phyloP scores from a whole-genome alignment of 2,113 vertebrate species.

The Ammodytes marinus region DNA sequence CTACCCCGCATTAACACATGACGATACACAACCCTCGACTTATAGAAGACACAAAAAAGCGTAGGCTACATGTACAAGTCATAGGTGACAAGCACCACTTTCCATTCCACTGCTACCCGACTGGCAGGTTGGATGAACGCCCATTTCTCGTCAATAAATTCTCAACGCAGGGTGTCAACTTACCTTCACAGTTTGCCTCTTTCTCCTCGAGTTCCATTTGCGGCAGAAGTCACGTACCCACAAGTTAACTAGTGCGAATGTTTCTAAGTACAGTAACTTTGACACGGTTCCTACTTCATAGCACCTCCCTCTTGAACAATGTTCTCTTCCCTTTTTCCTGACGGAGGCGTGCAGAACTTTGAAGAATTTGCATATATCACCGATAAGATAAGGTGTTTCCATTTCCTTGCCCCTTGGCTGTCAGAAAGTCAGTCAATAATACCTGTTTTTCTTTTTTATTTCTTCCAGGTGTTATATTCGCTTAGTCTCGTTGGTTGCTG shows the following conservation, averaged over 20 bases:
- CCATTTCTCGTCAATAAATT: not conserved
- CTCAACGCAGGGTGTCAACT: not conserved
- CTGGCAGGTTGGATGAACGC: not conserved
- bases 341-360: conserved; percentile 8
- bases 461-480: no score
- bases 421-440: not conserved
- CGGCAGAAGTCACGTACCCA: not conserved
- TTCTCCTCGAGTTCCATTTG: conserved; percentile 6
- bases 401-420: conserved; percentile 13
- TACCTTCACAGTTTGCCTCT: conserved; percentile 27
- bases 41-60: no score
- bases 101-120: not conserved
- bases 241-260: not conserved
- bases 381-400: conserved; percentile 32
- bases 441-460: not conserved
- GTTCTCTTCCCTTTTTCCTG: conserved; percentile 14
- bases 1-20: no score
- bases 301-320: conserved; percentile 61
- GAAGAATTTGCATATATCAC: conserved; percentile 49
- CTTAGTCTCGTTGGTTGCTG: not conserved
- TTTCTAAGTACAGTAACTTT: conserved; percentile 47
- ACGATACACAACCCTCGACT: no score
- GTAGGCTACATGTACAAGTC: conserved; percentile 1
- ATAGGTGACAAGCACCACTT: conserved; percentile 36
- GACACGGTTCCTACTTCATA: conserved; percentile 8